Evolutionary conservation across 2,113 vertebrate species (phyloP).

Genomic region (Corydoras maculifer): DNA sequence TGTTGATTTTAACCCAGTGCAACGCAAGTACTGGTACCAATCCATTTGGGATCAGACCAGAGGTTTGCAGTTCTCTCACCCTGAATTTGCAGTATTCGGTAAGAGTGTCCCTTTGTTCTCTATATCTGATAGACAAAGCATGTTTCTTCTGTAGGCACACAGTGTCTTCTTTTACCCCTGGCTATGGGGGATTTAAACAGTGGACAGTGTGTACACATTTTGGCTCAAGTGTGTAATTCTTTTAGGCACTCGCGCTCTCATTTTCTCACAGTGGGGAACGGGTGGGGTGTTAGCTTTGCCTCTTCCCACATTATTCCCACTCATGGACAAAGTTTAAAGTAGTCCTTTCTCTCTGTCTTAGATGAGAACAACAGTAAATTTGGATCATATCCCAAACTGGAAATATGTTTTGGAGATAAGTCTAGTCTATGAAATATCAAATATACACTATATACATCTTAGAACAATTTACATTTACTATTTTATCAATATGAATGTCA

Average conservation of each 20-base stretch:
- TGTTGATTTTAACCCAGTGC: not conserved
- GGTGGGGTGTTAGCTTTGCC: not conserved
- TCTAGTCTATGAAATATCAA: too few relatives aligned
- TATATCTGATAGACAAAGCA: constrained; percentile 13
- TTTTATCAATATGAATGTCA: too few relatives aligned
- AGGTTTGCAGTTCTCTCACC: constrained; percentile 6
- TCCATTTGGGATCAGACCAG: not conserved
- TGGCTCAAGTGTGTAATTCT: constrained; percentile 22
- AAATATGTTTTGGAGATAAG: too few relatives aligned
- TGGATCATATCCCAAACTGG: not conserved
- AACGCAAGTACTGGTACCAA: constrained; percentile 30
- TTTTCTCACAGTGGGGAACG: not conserved
- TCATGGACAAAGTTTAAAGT: not conserved
- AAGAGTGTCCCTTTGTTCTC: constrained; percentile 10
- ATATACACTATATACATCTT: too few relatives aligned
- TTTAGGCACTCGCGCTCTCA: constrained; percentile 12
- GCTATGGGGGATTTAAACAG: constrained; percentile 12
- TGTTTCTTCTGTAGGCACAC: constrained; percentile 31
- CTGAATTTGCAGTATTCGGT: constrained; percentile 13
- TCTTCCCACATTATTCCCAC: constrained; percentile 14
- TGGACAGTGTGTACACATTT: constrained; percentile 23
- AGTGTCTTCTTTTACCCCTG: constrained; percentile 28
- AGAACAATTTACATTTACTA: too few relatives aligned
- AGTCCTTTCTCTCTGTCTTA: not conserved
- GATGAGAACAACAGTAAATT: not conserved